phyloP scores from a whole-genome alignment of 2,797 vertebrate species.

The Oophaga sylvatica region DNA sequence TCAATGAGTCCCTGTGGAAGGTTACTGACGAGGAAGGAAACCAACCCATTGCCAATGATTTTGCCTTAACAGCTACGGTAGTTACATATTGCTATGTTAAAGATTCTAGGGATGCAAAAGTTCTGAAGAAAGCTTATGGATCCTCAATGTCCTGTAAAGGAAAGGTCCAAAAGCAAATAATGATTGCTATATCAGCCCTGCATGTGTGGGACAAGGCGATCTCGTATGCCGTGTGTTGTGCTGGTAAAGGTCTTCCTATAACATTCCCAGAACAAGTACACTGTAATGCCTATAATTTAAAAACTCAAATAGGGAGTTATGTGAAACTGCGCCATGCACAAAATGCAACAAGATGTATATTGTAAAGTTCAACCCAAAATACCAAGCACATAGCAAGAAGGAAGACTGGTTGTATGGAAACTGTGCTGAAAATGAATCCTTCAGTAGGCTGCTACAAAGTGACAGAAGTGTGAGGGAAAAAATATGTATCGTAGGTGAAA shows the following conservation, averaged over 20 bases:
- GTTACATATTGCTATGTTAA: conserved; percentile 14
- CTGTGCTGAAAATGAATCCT: conserved; percentile 41
- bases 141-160: conserved; percentile 46
- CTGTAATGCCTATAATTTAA: conserved; percentile 9
- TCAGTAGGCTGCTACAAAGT: conserved; percentile 29
- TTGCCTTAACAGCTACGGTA: conserved; percentile 21
- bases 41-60: conserved; percentile 17
- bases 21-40: background rate
- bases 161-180: background rate
- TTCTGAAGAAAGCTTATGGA: conserved; percentile 1
- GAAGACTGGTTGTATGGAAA: conserved; percentile 6
- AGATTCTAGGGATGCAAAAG: background rate
- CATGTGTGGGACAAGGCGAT: conserved; percentile 42
- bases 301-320: background rate
- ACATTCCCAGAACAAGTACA: background rate
- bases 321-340: background rate
- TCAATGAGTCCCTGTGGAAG: conserved; percentile 1
- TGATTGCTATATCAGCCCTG: conserved; percentile 42
- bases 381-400: background rate
- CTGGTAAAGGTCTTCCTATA: background rate
- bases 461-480: background rate
- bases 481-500: background rate
- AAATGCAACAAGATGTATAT: background rate
- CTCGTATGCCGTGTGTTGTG: conserved; percentile 29
- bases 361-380: background rate